Conservation (phyloP, 2,888 invertebrate species). For the Melanargia galathea region DNA sequence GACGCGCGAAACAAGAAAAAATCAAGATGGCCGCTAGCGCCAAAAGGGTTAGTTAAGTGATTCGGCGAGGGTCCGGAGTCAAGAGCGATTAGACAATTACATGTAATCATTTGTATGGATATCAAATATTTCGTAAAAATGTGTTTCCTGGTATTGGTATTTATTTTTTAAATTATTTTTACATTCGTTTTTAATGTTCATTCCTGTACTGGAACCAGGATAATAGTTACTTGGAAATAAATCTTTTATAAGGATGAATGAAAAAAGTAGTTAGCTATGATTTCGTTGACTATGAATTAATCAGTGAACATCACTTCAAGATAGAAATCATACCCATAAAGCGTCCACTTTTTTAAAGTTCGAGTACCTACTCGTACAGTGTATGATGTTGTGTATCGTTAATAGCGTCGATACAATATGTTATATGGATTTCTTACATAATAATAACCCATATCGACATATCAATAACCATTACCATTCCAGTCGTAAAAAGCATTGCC, state of each 20-base stretch:
- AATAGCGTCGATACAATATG: neutral
- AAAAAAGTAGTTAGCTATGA: no score
- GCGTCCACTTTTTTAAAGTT: no score
- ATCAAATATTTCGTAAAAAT: neutral
- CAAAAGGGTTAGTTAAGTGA: slow-evolving; percentile 18
- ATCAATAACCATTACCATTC: slow-evolving; percentile 34
- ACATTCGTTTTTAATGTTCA: no score
- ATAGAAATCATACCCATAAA: no score
- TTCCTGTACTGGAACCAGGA: no score
- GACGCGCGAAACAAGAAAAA: slow-evolving; percentile 67
- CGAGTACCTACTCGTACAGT: no score
- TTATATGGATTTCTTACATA: slow-evolving; percentile 15
- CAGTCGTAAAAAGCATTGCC: slow-evolving; percentile 51
- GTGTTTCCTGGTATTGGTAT: neutral
- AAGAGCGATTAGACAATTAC: slow-evolving; percentile 4
- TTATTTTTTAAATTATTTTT: neutral
- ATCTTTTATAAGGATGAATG: no score
- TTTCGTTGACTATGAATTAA: no score
- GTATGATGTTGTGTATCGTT: neutral
- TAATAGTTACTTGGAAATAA: no score
- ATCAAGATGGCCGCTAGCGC: slow-evolving; percentile 65
- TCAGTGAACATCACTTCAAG: no score
- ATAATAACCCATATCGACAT: slow-evolving; percentile 5
- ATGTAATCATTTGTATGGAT: slow-evolving; percentile 5
- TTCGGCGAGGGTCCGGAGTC: slow-evolving; percentile 13